phyloP scores from a whole-genome alignment of 2,888 invertebrate species.

The Phalangium opilio region DNA sequence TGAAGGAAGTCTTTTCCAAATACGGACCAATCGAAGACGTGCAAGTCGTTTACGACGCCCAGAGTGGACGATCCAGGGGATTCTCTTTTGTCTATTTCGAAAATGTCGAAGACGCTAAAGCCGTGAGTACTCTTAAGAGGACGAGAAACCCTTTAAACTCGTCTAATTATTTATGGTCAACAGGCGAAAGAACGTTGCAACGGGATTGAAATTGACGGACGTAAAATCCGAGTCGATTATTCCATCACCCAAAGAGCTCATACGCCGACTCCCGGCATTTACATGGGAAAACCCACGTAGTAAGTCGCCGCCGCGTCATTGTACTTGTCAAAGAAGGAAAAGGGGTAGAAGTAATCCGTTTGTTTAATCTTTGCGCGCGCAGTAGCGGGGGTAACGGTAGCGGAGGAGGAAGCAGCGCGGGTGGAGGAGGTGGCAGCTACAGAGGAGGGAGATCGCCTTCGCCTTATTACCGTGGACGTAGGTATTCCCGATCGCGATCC shows the following conservation, averaged over 20 bases:
- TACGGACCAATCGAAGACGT: slow-evolving; percentile 82
- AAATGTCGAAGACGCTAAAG: slow-evolving; percentile 70
- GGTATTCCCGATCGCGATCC: slow-evolving; percentile 53
- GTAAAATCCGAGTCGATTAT: slow-evolving; percentile 83
- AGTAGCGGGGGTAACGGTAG: slow-evolving; percentile 36
- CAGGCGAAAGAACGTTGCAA: slow-evolving; percentile 79
- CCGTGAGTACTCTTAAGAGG: slow-evolving; percentile 31
- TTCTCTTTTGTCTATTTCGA: slow-evolving; percentile 92
- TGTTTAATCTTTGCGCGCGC: too few relatives aligned
- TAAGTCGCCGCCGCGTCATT: too few relatives aligned
- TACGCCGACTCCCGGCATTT: slow-evolving; percentile 92
- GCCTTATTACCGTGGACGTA: slow-evolving; percentile 47
- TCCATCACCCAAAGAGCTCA: slow-evolving; percentile 92
- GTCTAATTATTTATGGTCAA: background rate
- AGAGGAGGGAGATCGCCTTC: slow-evolving; percentile 44
- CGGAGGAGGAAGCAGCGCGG: slow-evolving; percentile 28
- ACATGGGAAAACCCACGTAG: slow-evolving; percentile 84
- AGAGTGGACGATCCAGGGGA: slow-evolving; percentile 82
- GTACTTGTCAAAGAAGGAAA: too few relatives aligned
- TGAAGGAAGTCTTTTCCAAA: slow-evolving; percentile 78
- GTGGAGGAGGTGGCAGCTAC: slow-evolving; percentile 28
- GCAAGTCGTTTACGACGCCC: slow-evolving; percentile 87
- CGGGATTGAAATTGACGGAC: slow-evolving; percentile 85
- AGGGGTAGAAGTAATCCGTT: too few relatives aligned
- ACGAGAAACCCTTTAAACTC: background rate